Evolutionary conservation across 2,888 invertebrate genomes (phyloP), one percentile per base, ranked within the genome.

Genomic region (Tanytarsus gracilentus): DNA sequence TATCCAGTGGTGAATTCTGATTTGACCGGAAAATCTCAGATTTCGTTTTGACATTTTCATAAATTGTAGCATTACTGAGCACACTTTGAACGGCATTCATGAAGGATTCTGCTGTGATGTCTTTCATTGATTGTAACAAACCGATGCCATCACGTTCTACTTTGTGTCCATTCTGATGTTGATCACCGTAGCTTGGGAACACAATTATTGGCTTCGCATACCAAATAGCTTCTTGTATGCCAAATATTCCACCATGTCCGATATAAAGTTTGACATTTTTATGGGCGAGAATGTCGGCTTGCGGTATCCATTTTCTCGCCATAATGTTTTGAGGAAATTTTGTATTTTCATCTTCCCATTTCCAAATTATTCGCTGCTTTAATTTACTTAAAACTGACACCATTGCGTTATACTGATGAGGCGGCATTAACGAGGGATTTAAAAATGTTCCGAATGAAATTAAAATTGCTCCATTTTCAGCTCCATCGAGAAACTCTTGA

Each of bases 161-260:
- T 2, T 69, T 67, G 1, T 66, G 67, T 4, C 73, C 66, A 65
- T 77, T 77, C 62, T 70, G 65, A 55, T 67, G 66, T 65, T 77
- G 77, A 66, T 77, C 77, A 2, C 74, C 76, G 61, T 66, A 75
- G 61, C 76, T 69, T 2, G 77, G 77, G 39, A 76, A 69, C 16
- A 74, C 68, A 3, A 77, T 62, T 66, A 77, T 70, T 1, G 77
- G 76, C 0, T 76, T 70, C 1, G 74, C 76, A n/a, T 68, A 67
- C 62, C 71, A 68, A 21, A 73, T 69, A 0, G 76, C 74, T 65
- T 79, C 80, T 33, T 76, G 72, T 7, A 76, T 64, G 6, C 79
- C 77, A 63, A 79, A 71, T 51, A 78, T 71, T 23, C 80, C 80
- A 3, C 78, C 79, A 66, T 81, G 80, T 1, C 76, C 76, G 59